Conservation (phyloP, 1,140 invertebrate genomes). For the Stegodyphus dumicola region DNA sequence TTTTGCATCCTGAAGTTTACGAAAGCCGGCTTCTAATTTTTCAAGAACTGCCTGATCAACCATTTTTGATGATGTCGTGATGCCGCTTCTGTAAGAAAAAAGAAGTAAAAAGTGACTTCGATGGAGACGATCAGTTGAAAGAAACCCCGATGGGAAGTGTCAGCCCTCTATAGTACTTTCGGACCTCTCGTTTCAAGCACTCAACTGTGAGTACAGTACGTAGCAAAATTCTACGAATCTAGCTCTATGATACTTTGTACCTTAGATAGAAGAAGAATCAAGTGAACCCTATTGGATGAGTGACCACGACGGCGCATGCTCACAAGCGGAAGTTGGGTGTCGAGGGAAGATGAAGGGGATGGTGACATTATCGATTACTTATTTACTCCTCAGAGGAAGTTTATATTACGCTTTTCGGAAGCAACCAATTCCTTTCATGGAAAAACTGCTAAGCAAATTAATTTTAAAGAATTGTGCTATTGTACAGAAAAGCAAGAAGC, state of each 20-base stretch:
- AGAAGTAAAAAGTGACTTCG: background rate
- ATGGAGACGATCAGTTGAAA: background rate
- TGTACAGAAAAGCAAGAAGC: too few relatives aligned
- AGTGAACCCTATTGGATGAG: constrained; percentile 11
- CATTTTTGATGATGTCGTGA: constrained; percentile 42
- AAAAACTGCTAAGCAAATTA: too few relatives aligned
- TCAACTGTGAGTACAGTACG: too few relatives aligned
- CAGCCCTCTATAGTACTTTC: background rate
- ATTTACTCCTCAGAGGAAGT: background rate
- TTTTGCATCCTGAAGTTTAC: constrained; percentile 77
- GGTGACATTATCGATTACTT: constrained; percentile 10
- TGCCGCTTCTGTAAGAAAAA: constrained; percentile 30
- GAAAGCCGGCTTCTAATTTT: constrained; percentile 89
- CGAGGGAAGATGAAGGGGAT: background rate
- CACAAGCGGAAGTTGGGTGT: background rate
- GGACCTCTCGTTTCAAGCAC: too few relatives aligned
- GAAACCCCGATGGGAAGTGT: background rate
- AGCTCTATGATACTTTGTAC: constrained; percentile 8
- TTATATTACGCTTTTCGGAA: background rate
- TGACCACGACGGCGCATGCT: constrained; percentile 32
- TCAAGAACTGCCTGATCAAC: constrained; percentile 69
- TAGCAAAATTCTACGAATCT: too few relatives aligned
- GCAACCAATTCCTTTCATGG: background rate
- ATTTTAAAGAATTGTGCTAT: too few relatives aligned
- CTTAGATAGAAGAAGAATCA: background rate